phyloP scores from a whole-genome alignment of 2,113 vertebrate genomes.

The Benitochromis conjunctus region DNA sequence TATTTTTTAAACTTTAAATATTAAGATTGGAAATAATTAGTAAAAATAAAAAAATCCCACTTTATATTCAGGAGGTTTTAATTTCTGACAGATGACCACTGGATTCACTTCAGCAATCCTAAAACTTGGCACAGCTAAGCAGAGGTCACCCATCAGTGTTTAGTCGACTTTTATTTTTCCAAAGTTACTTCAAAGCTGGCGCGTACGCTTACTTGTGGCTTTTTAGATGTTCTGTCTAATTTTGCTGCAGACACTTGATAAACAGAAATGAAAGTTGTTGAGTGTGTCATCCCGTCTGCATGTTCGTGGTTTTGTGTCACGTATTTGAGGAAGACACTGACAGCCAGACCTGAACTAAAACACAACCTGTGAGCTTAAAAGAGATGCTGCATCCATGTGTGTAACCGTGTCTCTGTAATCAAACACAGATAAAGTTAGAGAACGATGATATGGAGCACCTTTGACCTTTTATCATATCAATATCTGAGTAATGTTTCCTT shows the following conservation, averaged over 20 bases:
- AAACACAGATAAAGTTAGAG: rapidly evolving
- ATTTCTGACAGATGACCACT: not conserved
- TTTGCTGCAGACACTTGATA: not conserved
- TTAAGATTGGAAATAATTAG: not conserved
- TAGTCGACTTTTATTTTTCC: not conserved
- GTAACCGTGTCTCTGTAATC: no score
- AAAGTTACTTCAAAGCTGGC: not conserved
- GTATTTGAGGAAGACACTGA: not conserved
- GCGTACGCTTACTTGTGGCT: rapidly evolving
- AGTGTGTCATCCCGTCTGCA: not conserved
- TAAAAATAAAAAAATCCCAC: rapidly evolving
- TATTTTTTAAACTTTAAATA: not conserved
- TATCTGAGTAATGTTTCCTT: rapidly evolving
- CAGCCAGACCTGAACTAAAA: no score
- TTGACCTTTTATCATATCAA: not conserved
- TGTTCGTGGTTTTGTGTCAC: not conserved
- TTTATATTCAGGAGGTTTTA: not conserved
- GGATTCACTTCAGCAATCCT: not conserved
- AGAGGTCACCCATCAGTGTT: not conserved
- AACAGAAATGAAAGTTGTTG: not conserved
- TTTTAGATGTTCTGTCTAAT: not conserved
- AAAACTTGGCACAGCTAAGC: not conserved
- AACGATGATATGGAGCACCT: not conserved
- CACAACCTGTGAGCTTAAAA: no score
- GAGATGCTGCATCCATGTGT: not conserved